Percentiles rank a stretch among this genome's conserved stretches.
Evolutionary conservation across 2,888 invertebrate genomes (phyloP).

Genomic region (Eutolmus rufibarbis): DNA sequence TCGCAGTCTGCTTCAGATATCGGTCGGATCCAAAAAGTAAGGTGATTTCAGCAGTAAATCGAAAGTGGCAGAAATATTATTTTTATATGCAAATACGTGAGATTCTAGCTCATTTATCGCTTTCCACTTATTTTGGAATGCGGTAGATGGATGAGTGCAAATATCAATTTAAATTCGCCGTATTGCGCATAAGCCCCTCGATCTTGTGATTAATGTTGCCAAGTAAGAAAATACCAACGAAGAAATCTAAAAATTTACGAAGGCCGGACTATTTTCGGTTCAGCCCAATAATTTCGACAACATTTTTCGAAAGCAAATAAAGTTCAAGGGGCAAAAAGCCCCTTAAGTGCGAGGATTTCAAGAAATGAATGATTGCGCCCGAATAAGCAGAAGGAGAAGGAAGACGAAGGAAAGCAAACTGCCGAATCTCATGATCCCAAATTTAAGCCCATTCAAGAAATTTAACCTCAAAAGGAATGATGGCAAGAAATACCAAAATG

Average conservation of each 20-base stretch:
- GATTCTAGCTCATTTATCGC: not conserved
- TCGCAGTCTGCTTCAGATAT: not conserved
- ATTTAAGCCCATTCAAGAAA: constrained; percentile 25
- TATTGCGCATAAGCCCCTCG: not conserved
- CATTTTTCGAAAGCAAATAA: constrained; percentile 1
- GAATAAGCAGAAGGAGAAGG: not conserved
- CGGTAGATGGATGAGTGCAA: not conserved
- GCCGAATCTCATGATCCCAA: constrained; percentile 27
- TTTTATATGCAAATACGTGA: not conserved
- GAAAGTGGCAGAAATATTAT: not conserved
- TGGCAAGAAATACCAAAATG: constrained; percentile 10
- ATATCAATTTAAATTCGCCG: not conserved
- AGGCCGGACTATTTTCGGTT: not conserved
- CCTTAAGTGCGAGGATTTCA: constrained; percentile 10
- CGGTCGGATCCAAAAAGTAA: not conserved
- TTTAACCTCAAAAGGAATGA: constrained; percentile 32
- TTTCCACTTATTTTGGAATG: not conserved
- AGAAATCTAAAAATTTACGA: not conserved
- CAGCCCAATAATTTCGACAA: not conserved
- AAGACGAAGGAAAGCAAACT: not conserved
- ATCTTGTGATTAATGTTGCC: not conserved
- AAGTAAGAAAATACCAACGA: not conserved
- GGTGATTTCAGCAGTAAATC: not conserved
- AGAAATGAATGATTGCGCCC: constrained; percentile 17
- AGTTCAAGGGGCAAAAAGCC: not conserved